Evolutionary conservation across 2,797 vertebrate genomes (phyloP).

Genomic region (Emydoidea blandingii): DNA sequence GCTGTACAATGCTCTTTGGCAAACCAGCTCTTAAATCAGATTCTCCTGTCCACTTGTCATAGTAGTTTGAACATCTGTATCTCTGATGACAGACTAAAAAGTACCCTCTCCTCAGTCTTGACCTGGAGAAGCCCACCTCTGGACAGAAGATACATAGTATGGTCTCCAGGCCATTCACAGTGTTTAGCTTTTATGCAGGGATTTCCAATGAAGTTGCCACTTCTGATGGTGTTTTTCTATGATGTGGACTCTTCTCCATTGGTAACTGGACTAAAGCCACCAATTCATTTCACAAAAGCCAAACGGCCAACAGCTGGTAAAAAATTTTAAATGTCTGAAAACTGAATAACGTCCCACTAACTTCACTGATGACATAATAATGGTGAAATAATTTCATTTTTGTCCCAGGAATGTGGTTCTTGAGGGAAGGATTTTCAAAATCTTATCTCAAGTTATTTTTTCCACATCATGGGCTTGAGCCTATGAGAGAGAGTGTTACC

Average conservation of each 20-base stretch:
- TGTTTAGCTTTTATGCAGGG: not conserved
- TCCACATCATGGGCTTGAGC: not conserved
- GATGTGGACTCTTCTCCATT: not conserved
- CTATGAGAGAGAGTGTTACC: not conserved
- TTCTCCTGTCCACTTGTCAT: not conserved
- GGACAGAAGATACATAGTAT: not conserved
- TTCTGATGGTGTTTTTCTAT: not conserved
- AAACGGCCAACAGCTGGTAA: not conserved
- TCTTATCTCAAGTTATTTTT: not conserved
- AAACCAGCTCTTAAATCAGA: not conserved
- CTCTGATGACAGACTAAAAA: not conserved
- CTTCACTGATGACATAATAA: not conserved
- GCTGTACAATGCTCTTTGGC: not conserved
- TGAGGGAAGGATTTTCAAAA: not conserved
- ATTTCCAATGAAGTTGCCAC: not conserved
- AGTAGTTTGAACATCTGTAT: not conserved
- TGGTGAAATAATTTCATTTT: not conserved
- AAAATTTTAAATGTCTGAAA: not conserved
- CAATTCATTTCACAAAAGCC: not conserved
- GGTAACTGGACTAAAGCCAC: not conserved
- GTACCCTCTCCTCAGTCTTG: not conserved
- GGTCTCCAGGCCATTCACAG: not conserved
- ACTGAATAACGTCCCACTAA: not conserved
- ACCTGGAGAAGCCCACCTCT: not conserved
- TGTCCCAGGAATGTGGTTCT: no score